A percentile compares a stretch with the other conserved stretches of the same genome.
Evolutionary conservation across 53 echinoderm and acorn worm species (phyloP).

Genomic region (Patiria pectinifera): DNA sequence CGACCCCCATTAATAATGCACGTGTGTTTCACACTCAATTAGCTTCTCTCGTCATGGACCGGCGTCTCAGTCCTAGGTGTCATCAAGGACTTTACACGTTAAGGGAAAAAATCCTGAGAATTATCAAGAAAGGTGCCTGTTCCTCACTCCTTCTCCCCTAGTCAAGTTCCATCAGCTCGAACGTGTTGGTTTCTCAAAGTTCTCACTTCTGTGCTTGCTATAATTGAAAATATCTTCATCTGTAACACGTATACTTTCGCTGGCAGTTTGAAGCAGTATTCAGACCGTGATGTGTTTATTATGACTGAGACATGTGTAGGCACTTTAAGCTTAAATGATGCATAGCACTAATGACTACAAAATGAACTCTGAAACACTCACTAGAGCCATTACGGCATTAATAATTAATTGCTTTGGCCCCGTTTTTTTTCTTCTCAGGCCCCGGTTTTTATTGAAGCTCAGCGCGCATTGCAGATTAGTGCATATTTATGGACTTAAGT

Average conservation of each 20-base stretch:
- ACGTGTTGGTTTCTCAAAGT: not conserved
- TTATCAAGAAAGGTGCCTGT: not conserved
- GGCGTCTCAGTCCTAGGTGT: not conserved
- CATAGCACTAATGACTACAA: not conserved
- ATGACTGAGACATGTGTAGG: not conserved
- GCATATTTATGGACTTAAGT: not conserved
- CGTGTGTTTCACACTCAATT: constrained; percentile 11
- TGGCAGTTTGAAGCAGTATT: too few species aligned
- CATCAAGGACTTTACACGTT: not conserved
- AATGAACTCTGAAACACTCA: not conserved
- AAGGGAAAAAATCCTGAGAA: not conserved
- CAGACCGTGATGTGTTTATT: too few species aligned
- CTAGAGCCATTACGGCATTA: not conserved
- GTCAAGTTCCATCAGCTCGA: not conserved
- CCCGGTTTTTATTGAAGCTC: not conserved
- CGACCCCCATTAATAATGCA: not conserved
- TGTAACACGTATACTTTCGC: not conserved
- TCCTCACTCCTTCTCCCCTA: not conserved
- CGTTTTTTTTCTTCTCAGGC: not conserved
- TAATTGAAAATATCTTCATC: not conserved
- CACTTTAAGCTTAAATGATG: not conserved
- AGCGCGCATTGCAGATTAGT: not conserved
- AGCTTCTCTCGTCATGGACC: not conserved
- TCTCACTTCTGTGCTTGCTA: not conserved
- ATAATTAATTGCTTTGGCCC: too few species aligned